Base-by-base conservation (phyloP, 1,140 invertebrate genomes). In the Cydia strobilella region DNA sequence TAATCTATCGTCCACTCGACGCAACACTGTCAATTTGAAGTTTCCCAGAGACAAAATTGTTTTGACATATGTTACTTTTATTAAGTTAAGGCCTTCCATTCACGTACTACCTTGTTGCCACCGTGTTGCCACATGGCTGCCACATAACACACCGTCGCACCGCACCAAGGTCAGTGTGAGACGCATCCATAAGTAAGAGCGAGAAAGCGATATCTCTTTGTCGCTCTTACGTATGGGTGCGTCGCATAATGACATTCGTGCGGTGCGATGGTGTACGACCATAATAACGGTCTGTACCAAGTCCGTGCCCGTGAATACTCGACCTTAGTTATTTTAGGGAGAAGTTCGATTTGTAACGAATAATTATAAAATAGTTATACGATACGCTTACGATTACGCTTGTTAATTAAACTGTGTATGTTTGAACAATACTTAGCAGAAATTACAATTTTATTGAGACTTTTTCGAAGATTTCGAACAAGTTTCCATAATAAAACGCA, bases 1-100 rank as follows among this genome's bases (percentile, higher is more conserved):
- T n/a, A 51, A 59, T 54, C 20, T 59, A 59, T 23, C 54, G 18
- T 54, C 48, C 65, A 69, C 65, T 69, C 65, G 65, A 69, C 65
- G 42, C 65, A 35, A 35, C n/a, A 18, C 31, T 69, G 65, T 69
- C 65, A 69, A 20, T 69, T 59, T 59, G 54, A 59, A 23, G 54
- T 23, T n/a, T 59, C 20, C 20, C 54, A 59, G 54, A 59, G 65
- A 35, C 35, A 69, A 69, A 35, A 18, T 18, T 69, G 35, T 35
- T 69, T 69, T 69, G 25, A 35, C n/a, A 4, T 35, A 18, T 35
- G 42, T 42, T 35, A 42, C 65, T 69, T 66, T 66, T 66, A 10
- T 66, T 15, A 31, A 1, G 1, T 12, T 23, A 23, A 59, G 7
- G 54, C 18, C 2, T 18, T 9, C 51, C n/a, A 20, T 3, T 18